phyloP scores from a whole-genome alignment of 2,113 vertebrate species.

The Corythaeola cristata region DNA sequence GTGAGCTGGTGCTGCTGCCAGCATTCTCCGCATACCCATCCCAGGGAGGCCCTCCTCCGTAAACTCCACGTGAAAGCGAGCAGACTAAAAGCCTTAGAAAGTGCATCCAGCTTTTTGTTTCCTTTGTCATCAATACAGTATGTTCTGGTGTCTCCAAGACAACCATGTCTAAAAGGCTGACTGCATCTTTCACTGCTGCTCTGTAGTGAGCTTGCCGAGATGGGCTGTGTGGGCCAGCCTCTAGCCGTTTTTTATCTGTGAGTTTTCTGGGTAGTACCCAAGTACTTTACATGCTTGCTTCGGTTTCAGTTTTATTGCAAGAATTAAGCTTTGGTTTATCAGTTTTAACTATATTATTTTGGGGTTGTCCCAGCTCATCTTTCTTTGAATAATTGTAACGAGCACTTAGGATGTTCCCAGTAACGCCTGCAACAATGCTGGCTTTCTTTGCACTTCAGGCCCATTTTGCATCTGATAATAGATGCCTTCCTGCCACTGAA shows the following conservation, averaged over 20 bases:
- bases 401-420: constrained; percentile 9
- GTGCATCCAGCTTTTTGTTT: constrained; percentile 69
- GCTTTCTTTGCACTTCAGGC: constrained; percentile 35
- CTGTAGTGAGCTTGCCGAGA: neutral
- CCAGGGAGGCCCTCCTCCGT: constrained; percentile 52
- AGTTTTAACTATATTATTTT: neutral
- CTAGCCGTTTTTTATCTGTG: neutral
- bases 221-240: neutral
- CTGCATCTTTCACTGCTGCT: constrained; percentile 62
- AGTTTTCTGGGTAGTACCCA: neutral
- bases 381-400: neutral
- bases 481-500: constrained; percentile 49
- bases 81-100: constrained; percentile 64
- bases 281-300: neutral
- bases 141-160: constrained; percentile 73
- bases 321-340: neutral
- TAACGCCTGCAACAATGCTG: neutral
- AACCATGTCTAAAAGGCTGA: constrained; percentile 62
- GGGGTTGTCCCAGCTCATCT: neutral
- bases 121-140: constrained; percentile 64
- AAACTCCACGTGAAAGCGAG: constrained; percentile 55
- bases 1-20: neutral
- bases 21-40: constrained; percentile 53
- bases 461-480: constrained; percentile 46
- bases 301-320: neutral